These are phyloP conservation scores for Pseudomyrmex cubaensis DNA, from an alignment of 1,140 invertebrate species.

Conservation along the genomic window DNA sequence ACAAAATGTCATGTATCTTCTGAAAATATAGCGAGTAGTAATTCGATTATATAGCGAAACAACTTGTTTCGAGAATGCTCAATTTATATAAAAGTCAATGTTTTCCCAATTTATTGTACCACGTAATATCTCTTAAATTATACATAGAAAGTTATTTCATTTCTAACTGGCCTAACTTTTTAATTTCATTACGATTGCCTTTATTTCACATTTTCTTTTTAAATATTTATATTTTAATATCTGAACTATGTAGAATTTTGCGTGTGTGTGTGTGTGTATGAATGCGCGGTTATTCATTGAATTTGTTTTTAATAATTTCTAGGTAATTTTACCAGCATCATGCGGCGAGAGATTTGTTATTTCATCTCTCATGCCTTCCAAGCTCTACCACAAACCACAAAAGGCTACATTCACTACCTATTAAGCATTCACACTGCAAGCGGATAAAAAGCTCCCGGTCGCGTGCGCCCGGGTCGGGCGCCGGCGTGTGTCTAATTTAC, in stretches of 20 bases:
- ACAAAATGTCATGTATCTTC: constrained; percentile 29
- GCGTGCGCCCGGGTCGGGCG: constrained; percentile 8
- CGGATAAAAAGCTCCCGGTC: constrained; percentile 42
- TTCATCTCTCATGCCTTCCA: constrained; percentile 35
- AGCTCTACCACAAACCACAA: constrained; percentile 20
- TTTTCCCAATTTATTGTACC: background rate
- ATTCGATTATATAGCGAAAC: background rate
- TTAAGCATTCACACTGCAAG: constrained; percentile 1
- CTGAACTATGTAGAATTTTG: too few relatives aligned
- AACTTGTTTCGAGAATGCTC: background rate
- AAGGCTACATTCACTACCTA: constrained; percentile 41
- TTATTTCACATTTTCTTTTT: background rate
- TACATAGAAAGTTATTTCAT: background rate
- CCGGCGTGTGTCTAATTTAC: constrained; percentile 49
- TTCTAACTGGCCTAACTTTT: background rate
- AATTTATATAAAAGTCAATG: background rate
- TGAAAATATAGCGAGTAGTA: background rate
- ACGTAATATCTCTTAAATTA: background rate
- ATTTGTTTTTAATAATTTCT: constrained; percentile 18
- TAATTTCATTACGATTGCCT: background rate
- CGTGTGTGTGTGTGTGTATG: too few relatives aligned
- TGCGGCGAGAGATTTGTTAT: constrained; percentile 11
- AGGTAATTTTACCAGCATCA: constrained; percentile 18
- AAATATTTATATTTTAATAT: too few relatives aligned
- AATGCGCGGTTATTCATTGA: background rate